These are phyloP conservation scores for Metalampra italica DNA, from an alignment of 2,888 invertebrate genomes.

Conservation along the genomic window DNA sequence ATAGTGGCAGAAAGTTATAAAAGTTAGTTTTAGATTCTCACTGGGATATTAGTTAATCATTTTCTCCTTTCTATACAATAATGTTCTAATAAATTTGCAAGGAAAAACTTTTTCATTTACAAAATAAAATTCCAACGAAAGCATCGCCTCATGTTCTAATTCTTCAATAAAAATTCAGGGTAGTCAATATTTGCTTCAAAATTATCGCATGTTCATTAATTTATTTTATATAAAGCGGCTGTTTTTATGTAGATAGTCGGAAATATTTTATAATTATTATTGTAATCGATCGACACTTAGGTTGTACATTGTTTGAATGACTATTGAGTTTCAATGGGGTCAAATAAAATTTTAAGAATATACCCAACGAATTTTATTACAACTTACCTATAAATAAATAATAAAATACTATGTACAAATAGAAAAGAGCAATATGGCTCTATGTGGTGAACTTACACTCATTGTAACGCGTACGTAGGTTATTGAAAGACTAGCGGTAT, in stretches of 20 bases:
- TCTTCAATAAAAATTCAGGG: constrained; percentile 29
- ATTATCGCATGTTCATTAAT: constrained; percentile 19
- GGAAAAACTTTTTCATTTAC: too few species aligned
- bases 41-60: too few species aligned
- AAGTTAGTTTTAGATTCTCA: too few species aligned
- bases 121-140: constrained; percentile 6
- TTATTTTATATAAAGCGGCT: constrained; percentile 26
- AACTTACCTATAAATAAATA: neutral
- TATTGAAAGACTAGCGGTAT: too few species aligned
- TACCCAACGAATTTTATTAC: constrained; percentile 31
- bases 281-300: constrained; percentile 48
- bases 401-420: too few species aligned
- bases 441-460: too few species aligned
- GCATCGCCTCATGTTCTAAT: constrained; percentile 7
- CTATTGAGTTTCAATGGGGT: constrained; percentile 71
- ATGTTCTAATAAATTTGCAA: too few species aligned
- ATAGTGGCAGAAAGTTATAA: too few species aligned
- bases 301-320: constrained; percentile 69
- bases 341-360: constrained; percentile 75
- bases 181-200: constrained; percentile 42
- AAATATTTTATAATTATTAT: constrained; percentile 43
- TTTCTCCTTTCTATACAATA: too few species aligned
- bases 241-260: constrained; percentile 46
- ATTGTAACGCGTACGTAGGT: too few species aligned
- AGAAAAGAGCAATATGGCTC: too few species aligned